Percentiles rank a stretch among this genome's conserved stretches.
Conservation (phyloP, 1,140 invertebrate species). For the Euwallacea fornicatus region DNA sequence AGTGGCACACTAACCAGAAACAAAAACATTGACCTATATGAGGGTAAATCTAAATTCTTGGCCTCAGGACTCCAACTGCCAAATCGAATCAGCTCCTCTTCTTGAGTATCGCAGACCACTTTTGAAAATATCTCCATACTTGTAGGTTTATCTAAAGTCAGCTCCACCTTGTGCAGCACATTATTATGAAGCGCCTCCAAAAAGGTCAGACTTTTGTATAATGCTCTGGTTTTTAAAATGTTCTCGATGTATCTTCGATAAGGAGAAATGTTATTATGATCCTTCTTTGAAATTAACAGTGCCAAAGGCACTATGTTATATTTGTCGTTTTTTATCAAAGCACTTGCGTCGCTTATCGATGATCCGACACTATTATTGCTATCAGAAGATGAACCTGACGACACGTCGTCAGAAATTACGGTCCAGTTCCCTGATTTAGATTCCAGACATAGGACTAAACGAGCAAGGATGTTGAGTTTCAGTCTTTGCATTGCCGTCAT, state of each 20-base stretch:
- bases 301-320: conserved; percentile 53
- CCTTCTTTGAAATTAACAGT: conserved; percentile 44
- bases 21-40: conserved; percentile 80
- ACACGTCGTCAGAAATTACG: conserved; percentile 34
- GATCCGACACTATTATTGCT: conserved; percentile 50
- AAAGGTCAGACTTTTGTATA: conserved; percentile 76
- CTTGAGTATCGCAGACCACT: conserved; percentile 37
- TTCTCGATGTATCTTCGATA: conserved; percentile 82
- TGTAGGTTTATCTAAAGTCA: conserved; percentile 65
- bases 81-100: conserved; percentile 60
- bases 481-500: conserved; percentile 81
- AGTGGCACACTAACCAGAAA: conserved; percentile 80
- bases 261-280: conserved; percentile 52
- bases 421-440: conserved; percentile 45
- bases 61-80: conserved; percentile 80
- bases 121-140: conserved; percentile 46
- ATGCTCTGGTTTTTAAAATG: conserved; percentile 80
- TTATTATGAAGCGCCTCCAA: conserved; percentile 69
- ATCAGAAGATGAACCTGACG: conserved; percentile 41
- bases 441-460: conserved; percentile 65
- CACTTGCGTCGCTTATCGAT: conserved; percentile 40
- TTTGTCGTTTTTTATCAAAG: conserved; percentile 44
- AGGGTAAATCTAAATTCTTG: conserved; percentile 73
- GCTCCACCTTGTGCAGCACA: conserved; percentile 67
- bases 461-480: conserved; percentile 76